Conservation (phyloP, 2,797 vertebrate species). For the Brachymystax lenok region DNA sequence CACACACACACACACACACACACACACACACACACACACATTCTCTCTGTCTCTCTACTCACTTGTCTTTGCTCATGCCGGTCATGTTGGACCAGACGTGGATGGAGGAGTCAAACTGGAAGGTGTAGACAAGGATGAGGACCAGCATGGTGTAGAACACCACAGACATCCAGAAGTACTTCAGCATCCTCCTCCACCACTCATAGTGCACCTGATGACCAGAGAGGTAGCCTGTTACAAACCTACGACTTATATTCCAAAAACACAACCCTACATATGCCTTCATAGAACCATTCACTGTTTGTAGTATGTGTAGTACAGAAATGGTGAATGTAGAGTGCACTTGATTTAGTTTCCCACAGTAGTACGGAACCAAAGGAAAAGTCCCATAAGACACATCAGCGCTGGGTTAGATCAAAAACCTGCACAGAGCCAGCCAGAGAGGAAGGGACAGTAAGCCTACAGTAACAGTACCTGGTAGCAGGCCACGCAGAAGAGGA, state of each 20-base stretch:
- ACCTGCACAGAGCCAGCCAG: neutral
- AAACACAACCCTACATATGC: neutral
- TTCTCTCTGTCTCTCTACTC: slow-evolving; percentile 36
- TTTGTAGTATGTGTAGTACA: neutral
- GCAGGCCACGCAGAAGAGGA: slow-evolving; percentile 91
- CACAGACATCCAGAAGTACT: slow-evolving; percentile 96
- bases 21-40: neutral
- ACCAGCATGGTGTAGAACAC: slow-evolving; percentile 96
- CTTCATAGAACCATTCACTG: neutral
- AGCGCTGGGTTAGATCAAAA: too few species aligned
- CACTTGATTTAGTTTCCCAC: neutral
- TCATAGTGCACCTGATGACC: slow-evolving; percentile 88
- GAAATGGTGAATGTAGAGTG: neutral
- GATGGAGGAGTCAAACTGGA: slow-evolving; percentile 91
- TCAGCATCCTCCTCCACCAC: slow-evolving; percentile 89
- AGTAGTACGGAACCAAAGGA: neutral
- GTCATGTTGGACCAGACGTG: slow-evolving; percentile 91
- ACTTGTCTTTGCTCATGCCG: slow-evolving; percentile 84
- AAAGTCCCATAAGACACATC: neutral
- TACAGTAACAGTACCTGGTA: slow-evolving; percentile 84
- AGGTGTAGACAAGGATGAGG: slow-evolving; percentile 93
- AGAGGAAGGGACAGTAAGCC: neutral
- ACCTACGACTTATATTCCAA: neutral
- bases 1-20: neutral
- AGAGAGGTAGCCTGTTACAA: slow-evolving; percentile 3